These are phyloP conservation scores for Asbolus verrucosus DNA, from an alignment of 1,140 invertebrate species.

Conservation along the genomic window DNA sequence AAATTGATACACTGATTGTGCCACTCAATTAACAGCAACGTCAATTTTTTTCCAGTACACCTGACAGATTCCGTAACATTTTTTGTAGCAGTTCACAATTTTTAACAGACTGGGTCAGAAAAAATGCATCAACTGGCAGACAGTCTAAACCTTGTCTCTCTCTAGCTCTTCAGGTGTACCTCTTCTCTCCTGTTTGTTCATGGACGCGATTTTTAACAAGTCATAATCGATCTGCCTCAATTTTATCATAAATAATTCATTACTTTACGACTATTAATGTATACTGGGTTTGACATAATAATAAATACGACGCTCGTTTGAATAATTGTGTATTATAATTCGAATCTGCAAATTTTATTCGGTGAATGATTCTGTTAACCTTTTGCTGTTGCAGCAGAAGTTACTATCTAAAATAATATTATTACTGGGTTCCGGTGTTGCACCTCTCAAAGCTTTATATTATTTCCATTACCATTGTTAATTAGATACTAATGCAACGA, in stretches of 20 bases:
- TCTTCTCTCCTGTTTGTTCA: background rate
- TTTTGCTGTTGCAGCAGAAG: background rate
- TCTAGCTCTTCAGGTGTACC: background rate
- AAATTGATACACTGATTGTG: slow-evolving; percentile 24
- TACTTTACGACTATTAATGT: background rate
- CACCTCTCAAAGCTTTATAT: background rate
- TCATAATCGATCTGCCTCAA: slow-evolving; percentile 26
- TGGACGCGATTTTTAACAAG: slow-evolving; percentile 27
- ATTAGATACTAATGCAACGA: background rate
- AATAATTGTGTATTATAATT: background rate
- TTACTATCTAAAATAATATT: slow-evolving; percentile 9
- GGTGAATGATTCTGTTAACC: background rate
- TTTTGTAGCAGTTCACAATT: background rate
- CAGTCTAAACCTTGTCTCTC: no score
- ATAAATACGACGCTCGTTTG: background rate
- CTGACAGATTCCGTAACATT: background rate
- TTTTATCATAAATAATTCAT: slow-evolving; percentile 30
- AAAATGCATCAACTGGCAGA: slow-evolving; percentile 14
- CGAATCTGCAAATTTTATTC: no score
- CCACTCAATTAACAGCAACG: slow-evolving; percentile 12
- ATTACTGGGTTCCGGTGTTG: slow-evolving; percentile 12
- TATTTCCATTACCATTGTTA: background rate
- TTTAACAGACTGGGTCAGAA: background rate
- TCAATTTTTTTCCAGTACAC: background rate
- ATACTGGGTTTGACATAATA: slow-evolving; percentile 1